phyloP scores from a whole-genome alignment of 2,113 vertebrate genomes.

The Grammomys dolichurus region DNA sequence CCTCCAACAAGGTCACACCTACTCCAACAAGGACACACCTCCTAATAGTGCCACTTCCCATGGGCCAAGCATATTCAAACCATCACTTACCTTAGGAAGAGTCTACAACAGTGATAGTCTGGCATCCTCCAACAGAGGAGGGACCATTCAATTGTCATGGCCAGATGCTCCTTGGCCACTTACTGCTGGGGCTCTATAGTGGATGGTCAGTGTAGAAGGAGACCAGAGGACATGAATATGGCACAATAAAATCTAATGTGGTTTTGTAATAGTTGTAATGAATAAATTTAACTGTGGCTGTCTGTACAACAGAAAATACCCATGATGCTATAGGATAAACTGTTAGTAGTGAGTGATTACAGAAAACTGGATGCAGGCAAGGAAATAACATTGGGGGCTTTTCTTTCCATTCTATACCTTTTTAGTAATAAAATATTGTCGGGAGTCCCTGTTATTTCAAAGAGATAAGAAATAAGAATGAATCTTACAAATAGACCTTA shows the following conservation, averaged over 20 bases:
- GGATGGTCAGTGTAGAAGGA: accelerated
- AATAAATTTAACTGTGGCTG: neutral
- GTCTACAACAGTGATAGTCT: neutral
- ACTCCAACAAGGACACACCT: too few species aligned
- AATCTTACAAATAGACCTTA: neutral
- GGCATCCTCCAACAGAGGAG: neutral
- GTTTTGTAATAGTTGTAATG: neutral
- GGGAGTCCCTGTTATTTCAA: neutral
- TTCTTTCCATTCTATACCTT: conserved; percentile 20
- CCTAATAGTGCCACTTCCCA: too few species aligned
- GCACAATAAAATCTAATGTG: neutral
- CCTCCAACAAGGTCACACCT: too few species aligned
- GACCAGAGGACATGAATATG: neutral
- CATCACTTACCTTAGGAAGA: conserved; percentile 3
- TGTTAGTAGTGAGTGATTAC: neutral
- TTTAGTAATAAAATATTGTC: conserved; percentile 46
- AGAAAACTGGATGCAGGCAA: neutral
- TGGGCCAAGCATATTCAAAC: too few species aligned
- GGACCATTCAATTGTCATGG: neutral
- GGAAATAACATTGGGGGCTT: neutral
- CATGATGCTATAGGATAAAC: neutral
- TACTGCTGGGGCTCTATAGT: neutral
- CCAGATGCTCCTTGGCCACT: neutral
- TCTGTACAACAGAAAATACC: neutral
- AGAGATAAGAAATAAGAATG: conserved; percentile 39